phyloP scores from a whole-genome alignment of 2,797 vertebrate genomes.

The Fistularia commersonii region DNA sequence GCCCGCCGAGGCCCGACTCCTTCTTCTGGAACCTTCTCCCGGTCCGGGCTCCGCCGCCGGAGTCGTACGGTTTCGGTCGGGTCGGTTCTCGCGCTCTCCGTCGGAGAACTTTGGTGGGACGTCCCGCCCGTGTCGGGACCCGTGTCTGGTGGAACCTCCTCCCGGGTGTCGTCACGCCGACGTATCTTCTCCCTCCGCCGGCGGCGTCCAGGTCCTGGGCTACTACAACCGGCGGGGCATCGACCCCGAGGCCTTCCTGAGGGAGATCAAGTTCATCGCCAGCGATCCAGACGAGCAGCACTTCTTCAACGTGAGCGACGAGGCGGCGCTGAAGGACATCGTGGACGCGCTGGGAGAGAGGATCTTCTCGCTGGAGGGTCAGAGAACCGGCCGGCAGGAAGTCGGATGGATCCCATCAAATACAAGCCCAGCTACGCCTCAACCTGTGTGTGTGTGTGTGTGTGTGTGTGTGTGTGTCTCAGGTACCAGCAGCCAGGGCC shows the following conservation, averaged over 20 bases:
- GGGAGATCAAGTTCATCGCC: conserved; percentile 92
- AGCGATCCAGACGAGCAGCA: conserved; percentile 92
- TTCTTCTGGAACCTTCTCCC: no score
- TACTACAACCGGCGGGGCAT: conserved; percentile 94
- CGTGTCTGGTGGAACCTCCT: no score
- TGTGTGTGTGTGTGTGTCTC: conserved; percentile 13
- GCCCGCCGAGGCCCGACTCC: no score
- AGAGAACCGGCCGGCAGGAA: no score
- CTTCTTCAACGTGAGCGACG: conserved; percentile 93
- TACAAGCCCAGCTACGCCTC: not conserved
- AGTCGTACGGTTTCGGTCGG: no score
- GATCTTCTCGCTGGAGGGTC: conserved; percentile 92
- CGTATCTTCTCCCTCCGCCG: no score
- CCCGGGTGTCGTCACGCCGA: no score
- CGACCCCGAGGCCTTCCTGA: conserved; percentile 89
- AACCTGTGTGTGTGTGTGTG: not conserved
- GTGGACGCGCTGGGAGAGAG: conserved; percentile 91
- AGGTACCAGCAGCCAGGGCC: conserved; percentile 83
- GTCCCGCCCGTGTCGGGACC: no score
- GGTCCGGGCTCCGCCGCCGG: no score
- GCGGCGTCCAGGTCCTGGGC: conserved; percentile 81
- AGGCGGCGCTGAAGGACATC: conserved; percentile 91
- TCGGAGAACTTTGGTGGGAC: no score
- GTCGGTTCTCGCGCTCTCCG: no score
- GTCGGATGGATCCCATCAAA: no score